These are phyloP conservation scores for Lucilia cuprina DNA, from an alignment of 1,140 invertebrate genomes.

Conservation along the genomic window DNA sequence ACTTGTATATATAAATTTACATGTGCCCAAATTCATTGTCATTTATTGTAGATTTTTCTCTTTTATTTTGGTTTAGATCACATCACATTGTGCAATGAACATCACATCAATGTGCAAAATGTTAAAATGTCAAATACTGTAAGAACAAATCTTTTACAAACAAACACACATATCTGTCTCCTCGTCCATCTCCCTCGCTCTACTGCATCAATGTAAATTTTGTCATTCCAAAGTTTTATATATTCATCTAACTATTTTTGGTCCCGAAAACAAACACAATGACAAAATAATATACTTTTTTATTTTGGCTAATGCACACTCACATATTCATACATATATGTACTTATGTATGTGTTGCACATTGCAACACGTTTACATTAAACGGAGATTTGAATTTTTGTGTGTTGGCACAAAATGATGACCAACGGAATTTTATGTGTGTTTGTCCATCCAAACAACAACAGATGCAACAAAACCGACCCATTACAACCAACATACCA, in stretches of 20 bases:
- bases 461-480: background rate
- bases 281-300: background rate
- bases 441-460: conserved; percentile 20
- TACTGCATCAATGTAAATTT: no score
- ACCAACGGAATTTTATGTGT: conserved; percentile 22
- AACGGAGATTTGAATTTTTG: conserved; percentile 33
- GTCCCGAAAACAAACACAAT: background rate
- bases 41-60: background rate
- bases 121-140: conserved; percentile 23
- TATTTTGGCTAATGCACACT: background rate
- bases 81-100: conserved; percentile 20
- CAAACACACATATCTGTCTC: background rate
- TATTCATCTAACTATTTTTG: background rate
- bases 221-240: background rate
- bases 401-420: conserved; percentile 27
- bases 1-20: background rate
- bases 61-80: conserved; percentile 13
- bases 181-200: background rate
- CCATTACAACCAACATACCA: background rate
- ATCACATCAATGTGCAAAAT: conserved; percentile 27
- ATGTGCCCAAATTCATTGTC: background rate
- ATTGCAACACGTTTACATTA: conserved; percentile 31
- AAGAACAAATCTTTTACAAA: background rate
- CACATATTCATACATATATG: background rate
- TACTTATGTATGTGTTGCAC: background rate